Conservation (phyloP, 2,888 invertebrate species). For the Cantharis nigra region DNA sequence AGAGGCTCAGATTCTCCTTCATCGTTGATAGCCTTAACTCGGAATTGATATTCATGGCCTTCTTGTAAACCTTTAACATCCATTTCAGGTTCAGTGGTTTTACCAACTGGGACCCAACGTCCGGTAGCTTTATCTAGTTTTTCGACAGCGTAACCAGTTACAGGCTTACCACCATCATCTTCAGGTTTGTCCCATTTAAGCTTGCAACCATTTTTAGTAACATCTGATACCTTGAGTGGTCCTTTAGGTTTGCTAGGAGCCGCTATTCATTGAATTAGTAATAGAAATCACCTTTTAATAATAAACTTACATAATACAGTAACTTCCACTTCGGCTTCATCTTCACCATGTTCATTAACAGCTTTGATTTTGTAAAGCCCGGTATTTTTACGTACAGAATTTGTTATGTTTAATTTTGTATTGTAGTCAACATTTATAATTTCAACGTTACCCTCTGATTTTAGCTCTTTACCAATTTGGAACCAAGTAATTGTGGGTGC, state of each 20-base stretch:
- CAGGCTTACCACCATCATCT: slow-evolving; percentile 92
- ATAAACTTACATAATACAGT: slow-evolving; percentile 72
- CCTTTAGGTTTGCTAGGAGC: slow-evolving; percentile 87
- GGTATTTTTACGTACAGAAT: slow-evolving; percentile 80
- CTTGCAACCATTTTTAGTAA: slow-evolving; percentile 88
- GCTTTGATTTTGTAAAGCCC: slow-evolving; percentile 90
- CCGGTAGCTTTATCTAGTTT: slow-evolving; percentile 91
- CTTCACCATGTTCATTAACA: slow-evolving; percentile 88
- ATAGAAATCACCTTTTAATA: background rate
- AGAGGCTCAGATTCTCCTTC: slow-evolving; percentile 95
- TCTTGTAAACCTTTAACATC: slow-evolving; percentile 88
- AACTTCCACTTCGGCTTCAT: slow-evolving; percentile 92
- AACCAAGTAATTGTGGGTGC: slow-evolving; percentile 93
- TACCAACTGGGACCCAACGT: slow-evolving; percentile 92
- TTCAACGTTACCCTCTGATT: slow-evolving; percentile 70
- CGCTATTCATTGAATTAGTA: slow-evolving; percentile 52
- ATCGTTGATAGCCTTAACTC: slow-evolving; percentile 91
- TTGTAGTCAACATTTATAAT: slow-evolving; percentile 89
- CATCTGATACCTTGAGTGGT: slow-evolving; percentile 84
- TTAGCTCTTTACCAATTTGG: slow-evolving; percentile 77
- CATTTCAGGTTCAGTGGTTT: slow-evolving; percentile 84
- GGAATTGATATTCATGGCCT: slow-evolving; percentile 91
- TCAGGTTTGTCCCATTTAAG: slow-evolving; percentile 93
- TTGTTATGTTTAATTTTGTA: slow-evolving; percentile 81
- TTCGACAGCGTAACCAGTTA: slow-evolving; percentile 91